phyloP scores from a whole-genome alignment of 2,797 vertebrate genomes.

The Astyanax mexicanus region DNA sequence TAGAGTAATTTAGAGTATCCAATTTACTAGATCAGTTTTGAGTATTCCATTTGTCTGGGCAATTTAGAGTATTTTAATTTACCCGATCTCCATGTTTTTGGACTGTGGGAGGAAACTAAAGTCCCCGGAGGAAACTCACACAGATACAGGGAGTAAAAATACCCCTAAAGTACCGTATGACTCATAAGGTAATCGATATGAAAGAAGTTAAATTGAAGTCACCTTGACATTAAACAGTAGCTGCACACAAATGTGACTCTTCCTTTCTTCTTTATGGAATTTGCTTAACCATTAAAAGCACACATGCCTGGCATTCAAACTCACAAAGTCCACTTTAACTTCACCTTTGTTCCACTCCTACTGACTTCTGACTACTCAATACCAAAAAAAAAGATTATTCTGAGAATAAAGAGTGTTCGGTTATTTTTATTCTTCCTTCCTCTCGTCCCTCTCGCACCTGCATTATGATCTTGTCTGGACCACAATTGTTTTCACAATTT shows the following conservation, averaged over 20 bases:
- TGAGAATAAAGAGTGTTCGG: background rate
- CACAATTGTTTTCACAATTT: constrained; percentile 30
- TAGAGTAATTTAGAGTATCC: too few relatives aligned
- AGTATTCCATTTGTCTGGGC: too few relatives aligned
- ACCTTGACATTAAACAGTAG: constrained; percentile 49
- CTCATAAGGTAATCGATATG: constrained; percentile 24
- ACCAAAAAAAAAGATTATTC: background rate
- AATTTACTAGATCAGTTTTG: too few relatives aligned
- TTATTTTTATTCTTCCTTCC: constrained; percentile 40
- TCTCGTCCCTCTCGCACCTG: background rate
- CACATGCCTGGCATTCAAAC: constrained; percentile 20
- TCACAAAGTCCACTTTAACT: constrained; percentile 25
- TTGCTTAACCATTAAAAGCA: constrained; percentile 18
- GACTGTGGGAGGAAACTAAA: too few relatives aligned
- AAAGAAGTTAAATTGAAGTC: constrained; percentile 16
- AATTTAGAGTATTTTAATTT: too few relatives aligned
- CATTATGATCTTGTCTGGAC: constrained; percentile 26
- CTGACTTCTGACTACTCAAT: constrained; percentile 1
- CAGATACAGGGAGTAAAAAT: too few relatives aligned
- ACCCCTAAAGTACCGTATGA: background rate
- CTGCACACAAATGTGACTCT: constrained; percentile 13
- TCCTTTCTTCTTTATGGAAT: constrained; percentile 5
- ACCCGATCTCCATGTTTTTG: too few relatives aligned
- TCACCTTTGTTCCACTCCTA: background rate
- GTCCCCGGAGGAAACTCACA: too few relatives aligned